Evolutionary conservation across 2,888 invertebrate species (phyloP).

Genomic region (Harpalus rufipes): DNA sequence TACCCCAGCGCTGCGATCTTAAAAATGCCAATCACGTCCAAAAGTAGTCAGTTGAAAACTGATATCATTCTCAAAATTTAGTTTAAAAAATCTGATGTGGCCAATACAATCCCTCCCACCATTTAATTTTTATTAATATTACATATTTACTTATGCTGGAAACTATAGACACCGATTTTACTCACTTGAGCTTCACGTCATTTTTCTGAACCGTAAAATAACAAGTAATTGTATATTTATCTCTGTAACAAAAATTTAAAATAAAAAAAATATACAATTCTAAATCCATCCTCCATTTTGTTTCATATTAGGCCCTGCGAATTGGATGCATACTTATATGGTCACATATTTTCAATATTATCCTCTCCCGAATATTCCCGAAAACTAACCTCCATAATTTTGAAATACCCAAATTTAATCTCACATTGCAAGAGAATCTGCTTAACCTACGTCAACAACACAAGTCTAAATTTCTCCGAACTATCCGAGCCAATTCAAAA

Average conservation of each 20-base stretch:
- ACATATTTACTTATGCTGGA: no score
- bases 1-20: no score
- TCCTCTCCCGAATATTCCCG: slow-evolving; percentile 70
- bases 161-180: no score
- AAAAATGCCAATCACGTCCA: no score
- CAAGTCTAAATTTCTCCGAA: slow-evolving; percentile 55
- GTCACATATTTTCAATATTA: slow-evolving; percentile 80
- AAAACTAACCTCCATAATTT: slow-evolving; percentile 56
- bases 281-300: not conserved
- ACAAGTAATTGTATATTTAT: no score
- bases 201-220: no score
- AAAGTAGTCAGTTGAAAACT: no score
- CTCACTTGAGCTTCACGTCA: no score
- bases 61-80: no score
- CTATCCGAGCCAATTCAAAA: not conserved
- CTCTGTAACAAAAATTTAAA: not conserved
- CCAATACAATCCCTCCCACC: no score
- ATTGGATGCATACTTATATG: slow-evolving; percentile 88
- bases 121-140: no score
- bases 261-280: not conserved
- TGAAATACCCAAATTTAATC: slow-evolving; percentile 69
- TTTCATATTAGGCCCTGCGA: slow-evolving; percentile 83
- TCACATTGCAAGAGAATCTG: slow-evolving; percentile 70
- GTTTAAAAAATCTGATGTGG: no score
- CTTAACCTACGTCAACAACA: slow-evolving; percentile 67